phyloP scores from a whole-genome alignment of 2,797 vertebrate species.

The Cottoperca gobio region DNA sequence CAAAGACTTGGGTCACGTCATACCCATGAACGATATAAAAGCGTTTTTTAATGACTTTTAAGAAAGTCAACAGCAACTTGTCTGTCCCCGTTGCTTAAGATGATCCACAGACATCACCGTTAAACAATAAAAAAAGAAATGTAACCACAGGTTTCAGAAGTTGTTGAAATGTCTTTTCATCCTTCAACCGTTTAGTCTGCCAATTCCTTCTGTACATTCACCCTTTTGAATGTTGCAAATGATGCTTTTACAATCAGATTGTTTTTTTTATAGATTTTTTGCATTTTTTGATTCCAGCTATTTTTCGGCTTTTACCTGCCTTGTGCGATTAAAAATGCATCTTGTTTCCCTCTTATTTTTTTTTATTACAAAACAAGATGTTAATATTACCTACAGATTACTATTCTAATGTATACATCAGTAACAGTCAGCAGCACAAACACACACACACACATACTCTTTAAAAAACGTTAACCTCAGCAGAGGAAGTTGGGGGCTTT shows the following conservation, averaged over 20 bases:
- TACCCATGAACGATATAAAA: not conserved
- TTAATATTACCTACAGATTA: not conserved
- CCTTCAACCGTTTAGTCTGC: too few relatives aligned
- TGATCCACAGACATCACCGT: not conserved
- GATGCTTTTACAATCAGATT: not conserved
- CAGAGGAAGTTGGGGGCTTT: conserved; percentile 63
- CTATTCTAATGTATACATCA: not conserved
- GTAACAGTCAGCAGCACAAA: conserved; percentile 2
- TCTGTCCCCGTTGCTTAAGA: not conserved
- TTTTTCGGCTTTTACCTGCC: not conserved
- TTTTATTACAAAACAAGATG: not conserved
- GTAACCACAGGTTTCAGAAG: too few relatives aligned
- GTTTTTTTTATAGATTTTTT: not conserved
- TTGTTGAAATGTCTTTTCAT: not conserved
- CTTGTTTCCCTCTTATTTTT: not conserved
- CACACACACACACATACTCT: not conserved
- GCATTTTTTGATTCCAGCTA: not conserved
- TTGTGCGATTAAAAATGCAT: not conserved
- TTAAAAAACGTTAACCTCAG: conserved; percentile 44
- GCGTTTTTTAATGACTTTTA: not conserved
- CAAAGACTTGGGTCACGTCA: not conserved
- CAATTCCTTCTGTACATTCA: not conserved
- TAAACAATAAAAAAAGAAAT: too few relatives aligned
- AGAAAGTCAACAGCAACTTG: not conserved
- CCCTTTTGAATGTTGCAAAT: not conserved